Conservation (phyloP, 2,888 invertebrate species). For the Protonemura montana region DNA sequence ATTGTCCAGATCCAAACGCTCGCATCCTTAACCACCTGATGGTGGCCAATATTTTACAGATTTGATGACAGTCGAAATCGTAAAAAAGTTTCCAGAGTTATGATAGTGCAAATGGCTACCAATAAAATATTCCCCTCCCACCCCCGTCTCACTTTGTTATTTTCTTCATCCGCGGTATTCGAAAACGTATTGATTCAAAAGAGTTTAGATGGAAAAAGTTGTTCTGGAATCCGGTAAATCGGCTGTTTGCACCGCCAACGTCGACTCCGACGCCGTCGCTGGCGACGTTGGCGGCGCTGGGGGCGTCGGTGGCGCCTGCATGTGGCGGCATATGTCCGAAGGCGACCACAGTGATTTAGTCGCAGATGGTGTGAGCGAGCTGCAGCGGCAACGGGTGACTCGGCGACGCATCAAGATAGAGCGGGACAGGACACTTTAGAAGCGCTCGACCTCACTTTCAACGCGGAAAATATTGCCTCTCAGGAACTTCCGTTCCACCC, state of each 20-base stretch:
- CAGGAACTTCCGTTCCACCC: constrained; percentile 44
- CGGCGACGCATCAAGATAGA: constrained; percentile 26
- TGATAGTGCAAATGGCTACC: constrained; percentile 36
- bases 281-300: neutral
- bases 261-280: neutral
- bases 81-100: constrained; percentile 33
- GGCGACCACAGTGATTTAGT: constrained; percentile 39
- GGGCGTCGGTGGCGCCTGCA: constrained; percentile 20
- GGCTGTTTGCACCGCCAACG: neutral
- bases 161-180: constrained; percentile 32
- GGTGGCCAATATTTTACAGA: constrained; percentile 24
- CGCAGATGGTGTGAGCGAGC: constrained; percentile 21
- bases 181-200: constrained; percentile 36
- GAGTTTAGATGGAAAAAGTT: constrained; percentile 17
- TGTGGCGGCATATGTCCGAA: constrained; percentile 37
- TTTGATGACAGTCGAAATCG: constrained; percentile 19
- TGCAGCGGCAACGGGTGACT: constrained; percentile 12
- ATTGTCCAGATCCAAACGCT: neutral
- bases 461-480: constrained; percentile 47
- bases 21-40: constrained; percentile 25
- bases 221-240: constrained; percentile 19
- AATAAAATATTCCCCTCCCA: constrained; percentile 22
- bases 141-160: constrained; percentile 30
- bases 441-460: constrained; percentile 44
- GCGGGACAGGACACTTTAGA: constrained; percentile 17